Evolutionary conservation across 1,140 invertebrate genomes (phyloP), one percentile per base, ranked within the genome.

Genomic region (Polyergus mexicanus): DNA sequence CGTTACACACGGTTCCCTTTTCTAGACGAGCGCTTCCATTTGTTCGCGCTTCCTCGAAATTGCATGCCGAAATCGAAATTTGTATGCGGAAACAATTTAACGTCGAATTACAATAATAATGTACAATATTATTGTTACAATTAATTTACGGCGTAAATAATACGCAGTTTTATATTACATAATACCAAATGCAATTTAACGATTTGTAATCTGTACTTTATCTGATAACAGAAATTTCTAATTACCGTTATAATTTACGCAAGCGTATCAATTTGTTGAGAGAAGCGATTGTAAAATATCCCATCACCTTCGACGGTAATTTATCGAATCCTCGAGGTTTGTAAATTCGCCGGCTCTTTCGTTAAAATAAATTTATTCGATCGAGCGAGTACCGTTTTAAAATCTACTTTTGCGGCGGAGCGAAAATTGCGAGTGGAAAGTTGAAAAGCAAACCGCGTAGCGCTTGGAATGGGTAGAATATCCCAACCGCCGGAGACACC

Each of bases 1-100:
- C 75, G 71, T 90, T 84, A 90, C 86, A 86, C 86, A 78, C 58
- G 83, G 81, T 84, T 71, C 86, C 75, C 88, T 84, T 88, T 74
- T 86, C 58, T 32, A 86, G 41, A 88, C 80, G 78, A 89, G 72
- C 38, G 80, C 75, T 85, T 80, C 62, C 41, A n/a, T n/a, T 69
- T 77, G 41, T 77, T 41, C 38, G 13, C 54, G 58, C 54, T 41
- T 38, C 13, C 38, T 58, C 77, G 25, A 22, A 71, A n/a, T 19
- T 58, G n/a, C 44, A n/a, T 13, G 65, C 25, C 25, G 25, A 1
- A 28, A 28, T 1, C 28, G 16, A 60, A 58, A 72, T 72, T 72
- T 32, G 38, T n/a, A 38, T 6, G 66, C 72, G 19, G 74, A 80
- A 80, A 69, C 38, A 80, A 80, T 80, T 69, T 35, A 44, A 81